A percentile compares a stretch with the other conserved stretches of the same genome.
Conservation (phyloP, 2,888 invertebrate genomes). For the Cordilura impudica region DNA sequence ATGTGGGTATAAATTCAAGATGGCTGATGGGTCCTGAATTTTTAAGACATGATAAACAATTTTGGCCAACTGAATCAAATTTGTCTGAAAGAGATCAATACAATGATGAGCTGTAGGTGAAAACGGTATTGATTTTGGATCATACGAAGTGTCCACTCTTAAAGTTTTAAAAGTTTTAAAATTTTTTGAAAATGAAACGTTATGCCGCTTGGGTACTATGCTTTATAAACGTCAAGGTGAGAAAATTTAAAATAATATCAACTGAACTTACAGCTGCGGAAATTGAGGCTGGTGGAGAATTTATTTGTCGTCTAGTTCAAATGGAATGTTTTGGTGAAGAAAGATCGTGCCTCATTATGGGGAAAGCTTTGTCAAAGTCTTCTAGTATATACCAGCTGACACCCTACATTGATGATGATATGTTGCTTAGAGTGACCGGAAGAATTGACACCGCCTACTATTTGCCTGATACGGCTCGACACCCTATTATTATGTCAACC, state of each 20-base stretch:
- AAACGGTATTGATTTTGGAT: neutral
- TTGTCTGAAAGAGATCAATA: neutral
- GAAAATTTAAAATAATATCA: neutral
- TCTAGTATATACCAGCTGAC: conserved; percentile 18
- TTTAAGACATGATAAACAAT: neutral
- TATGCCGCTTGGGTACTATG: conserved; percentile 14
- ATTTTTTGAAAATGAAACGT: conserved; percentile 5
- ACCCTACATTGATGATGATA: conserved; percentile 33
- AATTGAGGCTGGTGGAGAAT: conserved; percentile 26
- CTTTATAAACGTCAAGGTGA: neutral
- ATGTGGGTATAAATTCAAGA: neutral
- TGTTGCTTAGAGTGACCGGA: conserved; percentile 13
- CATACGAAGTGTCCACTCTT: neutral
- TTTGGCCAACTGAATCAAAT: conserved; percentile 2
- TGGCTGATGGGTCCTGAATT: conserved; percentile 25
- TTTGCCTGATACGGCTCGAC: conserved; percentile 37
- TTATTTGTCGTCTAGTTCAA: conserved; percentile 25
- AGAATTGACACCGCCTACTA: conserved; percentile 45
- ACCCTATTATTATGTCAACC: conserved; percentile 40
- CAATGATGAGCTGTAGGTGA: neutral
- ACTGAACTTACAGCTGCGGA: conserved; percentile 38
- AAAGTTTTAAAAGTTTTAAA: neutral
- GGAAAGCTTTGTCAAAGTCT: conserved; percentile 6
- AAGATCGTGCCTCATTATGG: conserved; percentile 1
- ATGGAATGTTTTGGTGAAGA: neutral